Percentiles rank a stretch among this genome's conserved stretches.
Evolutionary conservation across 2,113 vertebrate species (phyloP).

Genomic region (Trichomycterus rosablanca): DNA sequence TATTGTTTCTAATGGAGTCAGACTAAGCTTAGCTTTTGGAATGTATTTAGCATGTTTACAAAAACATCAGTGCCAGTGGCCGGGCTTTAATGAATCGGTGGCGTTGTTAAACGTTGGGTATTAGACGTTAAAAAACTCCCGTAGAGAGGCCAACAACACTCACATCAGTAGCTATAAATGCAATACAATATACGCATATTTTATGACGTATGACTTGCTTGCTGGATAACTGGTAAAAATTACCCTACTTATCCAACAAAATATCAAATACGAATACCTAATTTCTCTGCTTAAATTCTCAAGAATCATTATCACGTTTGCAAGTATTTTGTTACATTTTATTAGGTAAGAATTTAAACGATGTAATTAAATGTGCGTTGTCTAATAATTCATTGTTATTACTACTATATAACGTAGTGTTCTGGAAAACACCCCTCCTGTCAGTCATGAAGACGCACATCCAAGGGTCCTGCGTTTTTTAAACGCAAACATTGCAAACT

Average conservation of each 20-base stretch:
- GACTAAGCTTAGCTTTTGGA: no score
- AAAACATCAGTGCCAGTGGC: conserved; percentile 20
- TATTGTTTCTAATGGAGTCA: no score
- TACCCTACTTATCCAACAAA: not conserved
- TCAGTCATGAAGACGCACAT: no score
- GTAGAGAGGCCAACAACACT: conserved; percentile 14
- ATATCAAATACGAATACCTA: not conserved
- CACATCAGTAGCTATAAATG: conserved; percentile 15
- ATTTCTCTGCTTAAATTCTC: conserved; percentile 4
- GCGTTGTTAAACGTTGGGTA: conserved; percentile 27
- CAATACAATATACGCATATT: conserved; percentile 27
- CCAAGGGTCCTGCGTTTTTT: no score
- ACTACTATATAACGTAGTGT: no score
- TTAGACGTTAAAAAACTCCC: conserved; percentile 18
- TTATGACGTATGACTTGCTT: conserved; percentile 31
- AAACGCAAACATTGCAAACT: no score
- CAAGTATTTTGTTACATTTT: no score
- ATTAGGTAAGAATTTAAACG: no score
- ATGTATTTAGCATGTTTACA: conserved; percentile 8
- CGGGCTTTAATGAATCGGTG: conserved; percentile 13
- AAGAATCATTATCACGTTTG: not conserved
- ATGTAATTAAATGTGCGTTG: no score
- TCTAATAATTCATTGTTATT: no score
- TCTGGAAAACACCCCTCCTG: no score
- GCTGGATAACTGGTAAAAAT: conserved; percentile 14